Evolutionary conservation across 2,797 vertebrate genomes (phyloP).

Genomic region (Danio aesculapii): DNA sequence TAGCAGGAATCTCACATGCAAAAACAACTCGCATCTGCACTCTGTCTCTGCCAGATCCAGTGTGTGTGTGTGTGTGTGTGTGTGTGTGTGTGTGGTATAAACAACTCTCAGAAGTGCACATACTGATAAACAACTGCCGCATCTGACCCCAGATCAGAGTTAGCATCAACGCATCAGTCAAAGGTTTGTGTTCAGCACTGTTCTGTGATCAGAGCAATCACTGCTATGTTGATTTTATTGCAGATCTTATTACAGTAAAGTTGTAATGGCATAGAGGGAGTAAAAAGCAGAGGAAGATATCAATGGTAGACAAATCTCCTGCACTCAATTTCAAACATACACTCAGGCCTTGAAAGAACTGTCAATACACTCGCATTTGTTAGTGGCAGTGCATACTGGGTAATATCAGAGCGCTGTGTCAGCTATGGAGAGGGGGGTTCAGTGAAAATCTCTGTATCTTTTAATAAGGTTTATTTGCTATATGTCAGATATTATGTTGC

Average conservation of each 20-base stretch:
- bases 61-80: background rate
- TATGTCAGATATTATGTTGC: conserved; percentile 2
- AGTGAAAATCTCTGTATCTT: background rate
- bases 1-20: conserved; percentile 23
- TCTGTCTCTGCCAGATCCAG: background rate
- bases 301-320: conserved; percentile 45
- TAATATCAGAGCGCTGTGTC: conserved; percentile 3
- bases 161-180: background rate
- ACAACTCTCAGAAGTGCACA: conserved; percentile 31
- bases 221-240: conserved; percentile 50
- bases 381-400: conserved; percentile 22
- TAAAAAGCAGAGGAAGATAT: conserved; percentile 43
- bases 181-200: background rate
- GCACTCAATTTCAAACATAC: conserved; percentile 47
- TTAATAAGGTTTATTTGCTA: background rate
- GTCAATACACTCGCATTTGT: conserved; percentile 30
- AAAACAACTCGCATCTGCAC: conserved; percentile 32
- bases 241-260: conserved; percentile 54
- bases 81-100: conserved; percentile 10
- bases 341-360: conserved; percentile 24
- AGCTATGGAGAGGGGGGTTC: background rate
- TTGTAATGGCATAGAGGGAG: conserved; percentile 34
- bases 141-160: conserved; percentile 45
- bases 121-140: background rate
- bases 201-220: background rate